Conservation (phyloP, 2,888 invertebrate genomes). For the Oligia strigilis region DNA sequence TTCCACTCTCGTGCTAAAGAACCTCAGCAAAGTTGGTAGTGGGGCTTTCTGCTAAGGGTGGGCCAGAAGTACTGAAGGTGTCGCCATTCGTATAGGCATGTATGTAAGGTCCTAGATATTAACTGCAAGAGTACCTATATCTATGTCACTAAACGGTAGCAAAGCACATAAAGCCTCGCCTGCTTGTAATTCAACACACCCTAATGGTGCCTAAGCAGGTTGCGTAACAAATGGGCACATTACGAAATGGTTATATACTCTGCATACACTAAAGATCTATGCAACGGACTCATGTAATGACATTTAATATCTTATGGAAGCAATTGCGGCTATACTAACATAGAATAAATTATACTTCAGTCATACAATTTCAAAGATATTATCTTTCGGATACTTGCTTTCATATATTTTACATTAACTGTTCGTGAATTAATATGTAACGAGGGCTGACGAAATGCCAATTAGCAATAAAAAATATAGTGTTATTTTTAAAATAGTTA, state of each 20-base stretch:
- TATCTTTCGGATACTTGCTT: constrained; percentile 18
- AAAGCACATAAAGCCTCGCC: constrained; percentile 13
- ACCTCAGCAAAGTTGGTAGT: neutral
- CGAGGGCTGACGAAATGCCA: constrained; percentile 16
- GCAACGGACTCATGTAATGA: constrained; percentile 23
- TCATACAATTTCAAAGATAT: constrained; percentile 19
- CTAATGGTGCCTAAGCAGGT: constrained; percentile 42
- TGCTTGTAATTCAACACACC: constrained; percentile 58
- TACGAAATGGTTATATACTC: constrained; percentile 44
- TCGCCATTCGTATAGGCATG: neutral
- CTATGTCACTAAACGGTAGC: constrained; percentile 9
- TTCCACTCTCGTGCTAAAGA: neutral
- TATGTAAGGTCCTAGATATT: neutral
- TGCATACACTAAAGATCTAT: constrained; percentile 43
- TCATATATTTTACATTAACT: constrained; percentile 15
- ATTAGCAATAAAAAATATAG: constrained; percentile 18
- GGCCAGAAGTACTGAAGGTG: neutral
- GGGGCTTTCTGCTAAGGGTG: neutral
- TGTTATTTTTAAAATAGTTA: neutral
- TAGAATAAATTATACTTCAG: constrained; percentile 35
- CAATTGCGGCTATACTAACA: constrained; percentile 40
- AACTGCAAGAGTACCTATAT: neutral
- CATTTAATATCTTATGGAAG: constrained; percentile 47
- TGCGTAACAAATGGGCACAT: constrained; percentile 43
- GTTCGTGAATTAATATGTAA: constrained; percentile 16